Evolutionary conservation across 2,797 vertebrate genomes (phyloP).

Genomic region (Pangasius larnaudii): DNA sequence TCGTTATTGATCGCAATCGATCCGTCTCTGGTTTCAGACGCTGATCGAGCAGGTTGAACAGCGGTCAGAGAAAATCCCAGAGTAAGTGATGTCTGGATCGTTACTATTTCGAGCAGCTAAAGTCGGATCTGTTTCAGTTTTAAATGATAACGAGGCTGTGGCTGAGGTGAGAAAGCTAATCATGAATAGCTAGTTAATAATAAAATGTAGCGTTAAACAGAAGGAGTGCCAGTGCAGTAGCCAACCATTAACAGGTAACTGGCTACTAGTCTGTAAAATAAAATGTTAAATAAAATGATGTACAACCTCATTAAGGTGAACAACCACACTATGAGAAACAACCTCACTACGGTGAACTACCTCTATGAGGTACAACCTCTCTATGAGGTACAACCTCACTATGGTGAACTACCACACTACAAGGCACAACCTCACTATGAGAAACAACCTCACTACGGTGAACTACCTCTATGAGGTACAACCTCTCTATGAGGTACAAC

Average conservation of each 20-base stretch:
- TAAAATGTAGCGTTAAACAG: background rate
- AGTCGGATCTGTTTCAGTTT: background rate
- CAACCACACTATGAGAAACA: too few species aligned
- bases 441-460: background rate
- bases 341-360: too few species aligned
- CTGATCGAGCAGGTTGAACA: slow-evolving; percentile 96
- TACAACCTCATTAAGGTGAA: background rate
- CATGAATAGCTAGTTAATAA: background rate
- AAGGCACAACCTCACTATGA: background rate
- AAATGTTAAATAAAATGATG: background rate
- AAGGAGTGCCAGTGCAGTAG: background rate
- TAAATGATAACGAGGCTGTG: background rate
- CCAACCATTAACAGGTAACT: background rate
- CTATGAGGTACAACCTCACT: background rate
- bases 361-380: too few species aligned
- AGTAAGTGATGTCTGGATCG: slow-evolving; percentile 79
- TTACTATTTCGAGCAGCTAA: background rate
- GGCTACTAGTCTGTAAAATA: background rate
- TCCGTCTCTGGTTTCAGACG: slow-evolving; percentile 72
- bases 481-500: background rate
- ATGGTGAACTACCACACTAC: too few species aligned
- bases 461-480: background rate
- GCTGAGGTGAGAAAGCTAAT: background rate
- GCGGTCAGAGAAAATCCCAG: slow-evolving; percentile 89
- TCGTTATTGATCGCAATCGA: background rate